These are phyloP conservation scores for Willisornis vidua DNA, from an alignment of 2,113 vertebrate genomes.

Conservation along the genomic window DNA sequence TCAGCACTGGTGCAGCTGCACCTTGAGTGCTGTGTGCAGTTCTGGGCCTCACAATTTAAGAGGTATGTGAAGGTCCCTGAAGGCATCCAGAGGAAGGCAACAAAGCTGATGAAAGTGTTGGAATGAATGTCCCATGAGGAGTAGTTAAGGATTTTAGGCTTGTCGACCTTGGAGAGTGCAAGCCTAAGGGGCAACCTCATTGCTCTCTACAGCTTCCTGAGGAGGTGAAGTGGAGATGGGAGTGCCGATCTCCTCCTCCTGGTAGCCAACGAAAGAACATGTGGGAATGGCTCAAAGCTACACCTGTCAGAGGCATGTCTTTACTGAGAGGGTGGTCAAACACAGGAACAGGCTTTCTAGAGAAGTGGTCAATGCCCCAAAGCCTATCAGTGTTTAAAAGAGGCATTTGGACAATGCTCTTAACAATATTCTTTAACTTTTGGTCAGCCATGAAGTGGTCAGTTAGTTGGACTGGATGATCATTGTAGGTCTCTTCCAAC, in stretches of 20 bases:
- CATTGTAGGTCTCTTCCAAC: neutral
- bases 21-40: too few relatives aligned
- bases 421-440: neutral
- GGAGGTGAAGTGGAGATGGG: neutral
- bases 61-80: neutral
- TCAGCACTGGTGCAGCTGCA: neutral
- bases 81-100: neutral
- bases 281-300: neutral
- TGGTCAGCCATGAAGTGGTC: neutral
- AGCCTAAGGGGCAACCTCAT: neutral
- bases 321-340: neutral
- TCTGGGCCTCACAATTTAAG: neutral
- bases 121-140: neutral
- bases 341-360: neutral
- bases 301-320: neutral
- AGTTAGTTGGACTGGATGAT: neutral
- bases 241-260: neutral
- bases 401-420: neutral
- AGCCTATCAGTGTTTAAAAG: neutral
- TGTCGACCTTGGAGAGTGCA: neutral
- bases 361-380: neutral
- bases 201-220: neutral
- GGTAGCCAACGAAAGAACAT: neutral
- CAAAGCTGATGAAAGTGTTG: neutral
- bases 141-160: neutral